A percentile compares a stretch with the other conserved stretches of the same genome.
Evolutionary conservation across 2,888 invertebrate genomes (phyloP).

Genomic region (Acanthosepion pharaonis): DNA sequence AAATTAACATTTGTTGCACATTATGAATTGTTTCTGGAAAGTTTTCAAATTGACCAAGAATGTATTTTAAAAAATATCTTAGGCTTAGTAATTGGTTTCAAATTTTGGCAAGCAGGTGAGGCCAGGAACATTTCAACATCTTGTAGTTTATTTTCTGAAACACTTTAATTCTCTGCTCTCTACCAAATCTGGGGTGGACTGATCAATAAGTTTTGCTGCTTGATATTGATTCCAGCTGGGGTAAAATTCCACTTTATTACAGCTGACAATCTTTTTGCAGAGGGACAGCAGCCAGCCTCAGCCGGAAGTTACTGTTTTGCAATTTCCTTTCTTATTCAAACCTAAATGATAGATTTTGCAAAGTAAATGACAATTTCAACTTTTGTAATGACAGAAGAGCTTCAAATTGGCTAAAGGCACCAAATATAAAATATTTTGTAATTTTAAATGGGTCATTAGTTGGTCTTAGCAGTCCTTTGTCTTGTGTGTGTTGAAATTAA

Average conservation of each 20-base stretch:
- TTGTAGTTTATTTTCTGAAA: too few relatives aligned
- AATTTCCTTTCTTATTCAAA: constrained; percentile 1
- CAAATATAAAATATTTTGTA: background rate
- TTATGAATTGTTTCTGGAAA: too few relatives aligned
- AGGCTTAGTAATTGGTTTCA: too few relatives aligned
- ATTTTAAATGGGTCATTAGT: too few relatives aligned
- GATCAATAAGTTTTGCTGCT: background rate
- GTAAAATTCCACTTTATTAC: background rate
- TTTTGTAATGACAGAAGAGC: background rate
- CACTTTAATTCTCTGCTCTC: too few relatives aligned
- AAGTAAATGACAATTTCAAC: background rate
- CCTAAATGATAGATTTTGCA: background rate
- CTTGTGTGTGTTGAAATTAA: too few relatives aligned
- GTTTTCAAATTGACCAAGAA: too few relatives aligned
- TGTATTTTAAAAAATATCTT: too few relatives aligned
- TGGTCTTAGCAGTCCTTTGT: too few relatives aligned
- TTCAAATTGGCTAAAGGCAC: background rate
- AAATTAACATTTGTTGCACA: background rate
- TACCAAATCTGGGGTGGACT: background rate
- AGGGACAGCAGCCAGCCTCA: background rate
- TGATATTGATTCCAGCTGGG: background rate
- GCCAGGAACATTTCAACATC: too few relatives aligned
- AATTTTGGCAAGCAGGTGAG: too few relatives aligned
- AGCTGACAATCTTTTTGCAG: background rate
- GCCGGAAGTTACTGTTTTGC: background rate